Evolutionary conservation across 2,888 invertebrate species (phyloP).

Genomic region (Rhingia campestris): DNA sequence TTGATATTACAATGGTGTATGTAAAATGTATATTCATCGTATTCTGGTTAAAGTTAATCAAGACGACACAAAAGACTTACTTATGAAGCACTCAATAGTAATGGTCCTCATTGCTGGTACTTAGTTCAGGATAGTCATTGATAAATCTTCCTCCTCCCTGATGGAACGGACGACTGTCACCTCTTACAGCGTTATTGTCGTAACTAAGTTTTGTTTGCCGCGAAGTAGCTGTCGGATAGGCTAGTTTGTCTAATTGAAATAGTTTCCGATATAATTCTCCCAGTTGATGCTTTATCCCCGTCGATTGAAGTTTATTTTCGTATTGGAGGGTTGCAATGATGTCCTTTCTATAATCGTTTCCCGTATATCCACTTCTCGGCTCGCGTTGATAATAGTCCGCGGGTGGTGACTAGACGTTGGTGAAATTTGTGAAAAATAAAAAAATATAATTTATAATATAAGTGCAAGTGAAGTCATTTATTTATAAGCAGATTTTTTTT

Average conservation of each 20-base stretch:
- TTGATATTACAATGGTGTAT: not conserved
- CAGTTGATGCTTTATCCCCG: conserved; percentile 34
- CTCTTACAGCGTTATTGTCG: conserved; percentile 26
- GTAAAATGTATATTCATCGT: not conserved
- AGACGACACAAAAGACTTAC: conserved; percentile 1
- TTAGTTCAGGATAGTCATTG: conserved; percentile 28
- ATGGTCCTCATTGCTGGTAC: conserved; percentile 21
- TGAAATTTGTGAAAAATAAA: not conserved
- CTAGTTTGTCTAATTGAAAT: conserved; percentile 37
- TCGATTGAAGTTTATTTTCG: conserved; percentile 27
- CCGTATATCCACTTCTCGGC: conserved; percentile 19
- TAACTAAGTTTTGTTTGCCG: conserved; percentile 12
- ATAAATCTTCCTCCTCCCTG: not conserved
- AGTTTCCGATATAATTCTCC: conserved; percentile 46
- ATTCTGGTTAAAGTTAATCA: conserved; percentile 4
- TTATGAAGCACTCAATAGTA: conserved; percentile 16
- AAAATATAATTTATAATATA: too few species aligned
- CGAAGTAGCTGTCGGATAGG: conserved; percentile 7
- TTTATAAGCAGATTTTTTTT: not conserved
- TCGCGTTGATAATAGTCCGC: conserved; percentile 64
- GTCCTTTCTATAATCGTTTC: not conserved
- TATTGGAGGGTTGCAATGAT: conserved; percentile 8
- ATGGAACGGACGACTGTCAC: not conserved
- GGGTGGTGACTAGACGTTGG: conserved; percentile 46
- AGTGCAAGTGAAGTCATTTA: too few species aligned